A percentile compares a stretch with the other conserved stretches of the same genome.
Evolutionary conservation across 2,888 invertebrate genomes (phyloP).

Genomic region (Crioceris asparagi): DNA sequence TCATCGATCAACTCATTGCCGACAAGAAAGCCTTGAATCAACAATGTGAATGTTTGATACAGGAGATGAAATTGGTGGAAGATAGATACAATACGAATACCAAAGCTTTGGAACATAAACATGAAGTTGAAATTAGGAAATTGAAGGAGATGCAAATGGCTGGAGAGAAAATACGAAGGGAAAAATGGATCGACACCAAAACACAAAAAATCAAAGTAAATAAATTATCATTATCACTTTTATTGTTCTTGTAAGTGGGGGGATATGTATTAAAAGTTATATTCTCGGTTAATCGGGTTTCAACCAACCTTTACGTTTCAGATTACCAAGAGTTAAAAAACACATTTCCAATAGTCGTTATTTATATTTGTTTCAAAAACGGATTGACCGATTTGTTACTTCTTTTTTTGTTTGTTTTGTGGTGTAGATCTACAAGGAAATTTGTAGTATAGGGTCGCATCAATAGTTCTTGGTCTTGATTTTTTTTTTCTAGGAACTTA

Average conservation of each 20-base stretch:
- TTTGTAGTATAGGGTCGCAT: conserved; percentile 1
- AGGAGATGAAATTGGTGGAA: conserved; percentile 54
- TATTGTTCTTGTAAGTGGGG: too few species aligned
- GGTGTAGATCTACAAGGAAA: neutral
- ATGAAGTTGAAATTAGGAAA: conserved; percentile 62
- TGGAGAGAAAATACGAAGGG: conserved; percentile 62
- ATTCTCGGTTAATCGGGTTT: too few species aligned
- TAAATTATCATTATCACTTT: too few species aligned
- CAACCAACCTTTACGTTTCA: too few species aligned
- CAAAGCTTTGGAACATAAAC: conserved; percentile 61
- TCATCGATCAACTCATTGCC: conserved; percentile 69
- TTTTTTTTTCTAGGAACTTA: conserved; percentile 50
- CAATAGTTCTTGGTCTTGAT: neutral
- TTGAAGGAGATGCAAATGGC: conserved; percentile 67
- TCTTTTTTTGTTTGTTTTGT: neutral
- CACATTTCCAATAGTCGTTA: too few species aligned
- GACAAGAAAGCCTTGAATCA: conserved; percentile 71
- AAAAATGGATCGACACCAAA: conserved; percentile 74
- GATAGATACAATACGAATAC: conserved; percentile 53
- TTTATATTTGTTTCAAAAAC: neutral
- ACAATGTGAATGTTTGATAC: conserved; percentile 58
- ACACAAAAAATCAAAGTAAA: conserved; percentile 77
- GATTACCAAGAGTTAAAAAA: too few species aligned
- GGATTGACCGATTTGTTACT: too few species aligned
- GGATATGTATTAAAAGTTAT: too few species aligned